These are phyloP conservation scores for Brachionus koreanus DNA, from an alignment of 1,140 invertebrate genomes.

Conservation along the genomic window DNA sequence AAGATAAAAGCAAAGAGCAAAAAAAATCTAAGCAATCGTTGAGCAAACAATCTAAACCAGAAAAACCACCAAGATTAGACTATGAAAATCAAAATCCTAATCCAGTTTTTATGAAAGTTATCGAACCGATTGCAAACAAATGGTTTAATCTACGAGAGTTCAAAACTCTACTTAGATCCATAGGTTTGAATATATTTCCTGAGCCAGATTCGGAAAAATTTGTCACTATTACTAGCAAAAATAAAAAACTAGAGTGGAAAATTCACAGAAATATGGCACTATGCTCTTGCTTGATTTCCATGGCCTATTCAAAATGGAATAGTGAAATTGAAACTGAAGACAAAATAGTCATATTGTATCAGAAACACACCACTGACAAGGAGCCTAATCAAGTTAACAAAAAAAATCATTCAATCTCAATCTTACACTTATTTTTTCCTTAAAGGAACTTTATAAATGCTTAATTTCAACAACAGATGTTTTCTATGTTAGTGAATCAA, in stretches of 20 bases:
- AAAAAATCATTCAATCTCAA: not conserved
- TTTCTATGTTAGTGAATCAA: constrained; percentile 30
- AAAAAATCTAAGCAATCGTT: constrained; percentile 22
- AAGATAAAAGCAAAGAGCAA: not conserved
- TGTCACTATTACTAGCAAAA: constrained; percentile 64
- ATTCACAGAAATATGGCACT: constrained; percentile 76
- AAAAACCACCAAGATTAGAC: not conserved
- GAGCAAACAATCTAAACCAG: not conserved
- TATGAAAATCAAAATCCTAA: constrained; percentile 29
- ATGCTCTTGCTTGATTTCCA: constrained; percentile 70
- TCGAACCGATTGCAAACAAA: constrained; percentile 50
- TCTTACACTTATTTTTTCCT: not conserved
- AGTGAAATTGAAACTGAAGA: constrained; percentile 52
- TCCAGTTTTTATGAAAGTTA: not conserved
- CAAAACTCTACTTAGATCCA: constrained; percentile 63
- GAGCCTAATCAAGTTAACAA: constrained; percentile 14
- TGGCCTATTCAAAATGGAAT: constrained; percentile 86
- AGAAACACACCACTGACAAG: constrained; percentile 11
- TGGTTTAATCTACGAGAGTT: constrained; percentile 54
- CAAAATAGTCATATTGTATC: constrained; percentile 46
- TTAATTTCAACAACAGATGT: constrained; percentile 15
- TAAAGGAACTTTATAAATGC: constrained; percentile 10
- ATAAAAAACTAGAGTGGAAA: constrained; percentile 69
- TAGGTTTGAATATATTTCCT: constrained; percentile 84
- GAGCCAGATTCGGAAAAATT: constrained; percentile 76